Evolutionary conservation across 2,888 invertebrate genomes (phyloP).

Genomic region (Megalurothrips usitatus): DNA sequence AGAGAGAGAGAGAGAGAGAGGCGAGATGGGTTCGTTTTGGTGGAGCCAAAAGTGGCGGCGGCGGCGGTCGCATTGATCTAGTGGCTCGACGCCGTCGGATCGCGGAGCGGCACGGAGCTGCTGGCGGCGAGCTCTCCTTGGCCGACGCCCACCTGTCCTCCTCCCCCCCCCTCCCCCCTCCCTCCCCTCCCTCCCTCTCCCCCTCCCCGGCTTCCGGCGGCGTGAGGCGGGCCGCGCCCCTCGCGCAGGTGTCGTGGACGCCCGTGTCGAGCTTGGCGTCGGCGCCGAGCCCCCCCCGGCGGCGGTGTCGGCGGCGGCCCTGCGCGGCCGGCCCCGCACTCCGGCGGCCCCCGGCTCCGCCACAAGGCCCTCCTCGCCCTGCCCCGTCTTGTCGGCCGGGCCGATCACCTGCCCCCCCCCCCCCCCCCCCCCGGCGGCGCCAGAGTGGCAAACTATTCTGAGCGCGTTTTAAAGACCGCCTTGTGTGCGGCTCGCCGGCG

Average conservation of each 20-base stretch:
- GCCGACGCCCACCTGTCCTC: neutral
- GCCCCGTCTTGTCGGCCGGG: neutral
- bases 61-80: no score
- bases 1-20: no score
- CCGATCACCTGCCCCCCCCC: neutral
- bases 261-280: no score
- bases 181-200: neutral
- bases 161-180: neutral
- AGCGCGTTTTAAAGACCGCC: conserved; percentile 24
- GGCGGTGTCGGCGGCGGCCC: no score
- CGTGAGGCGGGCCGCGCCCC: neutral
- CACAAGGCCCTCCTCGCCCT: neutral
- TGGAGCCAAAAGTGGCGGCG: no score
- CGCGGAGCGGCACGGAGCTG: neutral
- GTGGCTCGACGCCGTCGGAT: no score
- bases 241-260: neutral
- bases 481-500: neutral
- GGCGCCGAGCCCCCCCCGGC: no score
- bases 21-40: no score
- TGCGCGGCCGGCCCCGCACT: no score
- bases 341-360: neutral
- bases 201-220: neutral
- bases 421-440: neutral
- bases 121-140: neutral
- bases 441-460: conserved; percentile 4